A percentile compares a stretch with the other conserved stretches of the same genome.
These are phyloP conservation scores for Eueides isabella DNA, from an alignment of 1,140 invertebrate genomes.

Conservation along the genomic window DNA sequence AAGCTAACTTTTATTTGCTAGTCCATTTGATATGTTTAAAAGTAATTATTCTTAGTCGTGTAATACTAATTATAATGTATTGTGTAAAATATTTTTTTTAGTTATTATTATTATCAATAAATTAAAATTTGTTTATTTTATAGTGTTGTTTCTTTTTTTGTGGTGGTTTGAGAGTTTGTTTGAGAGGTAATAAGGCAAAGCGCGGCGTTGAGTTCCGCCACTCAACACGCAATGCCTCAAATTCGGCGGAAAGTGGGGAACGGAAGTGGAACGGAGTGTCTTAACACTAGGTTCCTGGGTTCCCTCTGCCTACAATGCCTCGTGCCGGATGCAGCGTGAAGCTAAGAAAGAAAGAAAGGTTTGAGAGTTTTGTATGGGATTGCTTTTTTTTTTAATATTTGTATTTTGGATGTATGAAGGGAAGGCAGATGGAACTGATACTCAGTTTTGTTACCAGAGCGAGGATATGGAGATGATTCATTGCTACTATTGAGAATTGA, in stretches of 20 bases:
- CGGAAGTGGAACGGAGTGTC: no score
- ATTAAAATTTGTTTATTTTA: constrained; percentile 82
- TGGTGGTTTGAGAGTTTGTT: constrained; percentile 7
- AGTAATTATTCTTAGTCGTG: constrained; percentile 79
- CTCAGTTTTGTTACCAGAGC: no score
- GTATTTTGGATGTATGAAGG: neutral
- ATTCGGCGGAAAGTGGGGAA: no score
- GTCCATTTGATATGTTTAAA: constrained; percentile 79
- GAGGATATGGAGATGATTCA: no score
- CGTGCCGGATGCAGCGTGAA: no score
- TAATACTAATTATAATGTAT: constrained; percentile 81
- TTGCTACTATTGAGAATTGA: neutral
- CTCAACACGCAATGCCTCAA: no score
- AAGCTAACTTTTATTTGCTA: constrained; percentile 79
- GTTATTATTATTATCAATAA: constrained; percentile 80
- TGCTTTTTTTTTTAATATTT: neutral
- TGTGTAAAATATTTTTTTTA: constrained; percentile 80
- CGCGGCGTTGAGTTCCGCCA: no score
- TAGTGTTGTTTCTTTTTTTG: constrained; percentile 31
- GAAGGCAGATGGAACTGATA: no score
- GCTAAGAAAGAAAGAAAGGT: no score
- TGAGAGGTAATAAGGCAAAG: neutral
- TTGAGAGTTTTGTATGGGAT: constrained; percentile 1
- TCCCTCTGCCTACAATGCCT: no score
- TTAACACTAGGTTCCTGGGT: no score